Evolutionary conservation across 2,797 vertebrate species (phyloP).

Genomic region (Periophthalmus magnuspinnatus): DNA sequence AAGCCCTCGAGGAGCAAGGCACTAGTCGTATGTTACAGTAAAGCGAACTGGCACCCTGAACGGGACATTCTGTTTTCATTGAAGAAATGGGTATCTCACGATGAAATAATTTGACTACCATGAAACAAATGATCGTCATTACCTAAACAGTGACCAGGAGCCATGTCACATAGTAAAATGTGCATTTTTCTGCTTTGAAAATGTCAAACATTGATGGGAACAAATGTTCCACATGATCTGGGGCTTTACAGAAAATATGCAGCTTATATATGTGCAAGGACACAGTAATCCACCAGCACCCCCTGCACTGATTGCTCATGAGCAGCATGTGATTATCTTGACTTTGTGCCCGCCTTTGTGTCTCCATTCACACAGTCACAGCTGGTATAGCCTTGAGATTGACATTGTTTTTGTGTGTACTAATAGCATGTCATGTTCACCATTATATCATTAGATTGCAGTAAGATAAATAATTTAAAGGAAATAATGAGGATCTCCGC

Average conservation of each 20-base stretch:
- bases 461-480: conserved; percentile 64
- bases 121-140: too few relatives aligned
- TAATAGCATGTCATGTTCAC: conserved; percentile 28
- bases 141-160: too few relatives aligned
- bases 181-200: too few relatives aligned
- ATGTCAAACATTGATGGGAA: too few relatives aligned
- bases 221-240: too few relatives aligned
- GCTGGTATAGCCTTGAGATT: conserved; percentile 21
- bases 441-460: conserved; percentile 55
- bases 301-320: conserved; percentile 21
- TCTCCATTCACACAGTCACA: conserved; percentile 13
- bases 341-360: conserved; percentile 12
- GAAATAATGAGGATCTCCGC: conserved; percentile 45
- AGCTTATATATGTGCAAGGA: background rate
- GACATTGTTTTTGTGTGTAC: conserved; percentile 39
- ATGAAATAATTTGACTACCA: too few relatives aligned
- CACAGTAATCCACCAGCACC: conserved; percentile 2
- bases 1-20: too few relatives aligned
- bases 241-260: background rate
- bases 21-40: too few relatives aligned
- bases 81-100: too few relatives aligned
- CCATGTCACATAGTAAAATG: too few relatives aligned
- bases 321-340: conserved; percentile 34
- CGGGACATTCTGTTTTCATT: too few relatives aligned
- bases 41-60: too few relatives aligned